Evolutionary conservation across 2,113 vertebrate genomes (phyloP).

Genomic region (Nansenia antarctica): DNA sequence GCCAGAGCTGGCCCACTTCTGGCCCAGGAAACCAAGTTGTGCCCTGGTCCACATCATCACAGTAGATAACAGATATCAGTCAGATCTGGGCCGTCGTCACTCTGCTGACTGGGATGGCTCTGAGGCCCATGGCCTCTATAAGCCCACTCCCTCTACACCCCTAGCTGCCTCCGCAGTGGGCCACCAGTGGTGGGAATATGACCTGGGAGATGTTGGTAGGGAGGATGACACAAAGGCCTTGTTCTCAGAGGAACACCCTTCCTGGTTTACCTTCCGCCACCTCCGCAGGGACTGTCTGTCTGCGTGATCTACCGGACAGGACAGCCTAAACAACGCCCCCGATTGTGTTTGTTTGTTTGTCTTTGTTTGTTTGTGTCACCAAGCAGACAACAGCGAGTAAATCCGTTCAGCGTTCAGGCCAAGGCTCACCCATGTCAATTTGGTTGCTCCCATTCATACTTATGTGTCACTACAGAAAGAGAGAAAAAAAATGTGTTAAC

Average conservation of each 20-base stretch:
- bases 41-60: too few relatives aligned
- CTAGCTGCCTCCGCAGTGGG: not conserved
- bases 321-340: not conserved
- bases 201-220: conserved; percentile 24
- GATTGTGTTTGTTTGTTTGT: not conserved
- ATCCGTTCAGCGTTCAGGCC: conserved; percentile 3
- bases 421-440: not conserved
- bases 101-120: too few relatives aligned
- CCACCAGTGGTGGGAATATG: conserved; percentile 35
- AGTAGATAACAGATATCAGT: too few relatives aligned
- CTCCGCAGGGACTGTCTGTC: conserved; percentile 33
- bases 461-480: not conserved
- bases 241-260: conserved; percentile 70
- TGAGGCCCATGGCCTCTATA: not conserved
- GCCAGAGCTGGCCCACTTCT: too few relatives aligned
- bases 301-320: not conserved
- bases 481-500: not conserved
- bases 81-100: too few relatives aligned
- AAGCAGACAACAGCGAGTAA: conserved; percentile 39
- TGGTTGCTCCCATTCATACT: not conserved
- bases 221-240: conserved; percentile 43
- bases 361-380: conserved; percentile 17
- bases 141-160: not conserved
- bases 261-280: conserved; percentile 56
- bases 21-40: too few relatives aligned